Conservation (phyloP, 2,888 invertebrate genomes). For the Drosophila affinis region DNA sequence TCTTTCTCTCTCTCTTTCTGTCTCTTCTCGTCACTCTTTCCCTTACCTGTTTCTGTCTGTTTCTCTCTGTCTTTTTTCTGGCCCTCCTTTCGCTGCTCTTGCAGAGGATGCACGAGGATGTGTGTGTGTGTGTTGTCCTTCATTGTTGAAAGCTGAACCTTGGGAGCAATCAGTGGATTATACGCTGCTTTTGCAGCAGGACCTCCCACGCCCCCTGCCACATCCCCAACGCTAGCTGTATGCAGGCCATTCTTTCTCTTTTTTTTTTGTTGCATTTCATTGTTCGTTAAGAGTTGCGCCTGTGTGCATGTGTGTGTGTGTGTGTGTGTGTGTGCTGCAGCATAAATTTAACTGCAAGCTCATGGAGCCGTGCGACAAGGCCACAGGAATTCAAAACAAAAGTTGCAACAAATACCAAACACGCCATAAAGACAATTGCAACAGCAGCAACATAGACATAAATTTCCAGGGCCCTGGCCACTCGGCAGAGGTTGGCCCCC, state of each 20-base stretch:
- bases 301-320: conserved; percentile 12
- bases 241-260: conserved; percentile 48
- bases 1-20: no score
- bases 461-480: conserved; percentile 62
- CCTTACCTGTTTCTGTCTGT: not conserved
- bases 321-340: conserved; percentile 53
- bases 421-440: conserved; percentile 76
- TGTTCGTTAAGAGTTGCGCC: conserved; percentile 68
- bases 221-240: conserved; percentile 30
- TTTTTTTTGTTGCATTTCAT: conserved; percentile 53
- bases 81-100: not conserved
- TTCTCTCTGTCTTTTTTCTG: not conserved
- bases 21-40: conserved; percentile 18
- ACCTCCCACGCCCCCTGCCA: conserved; percentile 34
- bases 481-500: conserved; percentile 11
- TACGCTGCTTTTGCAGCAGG: conserved; percentile 61
- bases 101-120: not conserved
- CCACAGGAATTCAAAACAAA: conserved; percentile 80
- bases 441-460: conserved; percentile 68
- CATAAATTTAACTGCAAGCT: conserved; percentile 77
- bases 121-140: conserved; percentile 46
- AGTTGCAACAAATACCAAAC: conserved; percentile 80
- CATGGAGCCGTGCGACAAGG: conserved; percentile 79
- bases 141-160: conserved; percentile 76
- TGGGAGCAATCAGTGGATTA: conserved; percentile 79